A percentile compares a stretch with the other conserved stretches of the same genome.
Conservation (phyloP, 2,113 vertebrate genomes). For the Protobothrops flavoviridis region DNA sequence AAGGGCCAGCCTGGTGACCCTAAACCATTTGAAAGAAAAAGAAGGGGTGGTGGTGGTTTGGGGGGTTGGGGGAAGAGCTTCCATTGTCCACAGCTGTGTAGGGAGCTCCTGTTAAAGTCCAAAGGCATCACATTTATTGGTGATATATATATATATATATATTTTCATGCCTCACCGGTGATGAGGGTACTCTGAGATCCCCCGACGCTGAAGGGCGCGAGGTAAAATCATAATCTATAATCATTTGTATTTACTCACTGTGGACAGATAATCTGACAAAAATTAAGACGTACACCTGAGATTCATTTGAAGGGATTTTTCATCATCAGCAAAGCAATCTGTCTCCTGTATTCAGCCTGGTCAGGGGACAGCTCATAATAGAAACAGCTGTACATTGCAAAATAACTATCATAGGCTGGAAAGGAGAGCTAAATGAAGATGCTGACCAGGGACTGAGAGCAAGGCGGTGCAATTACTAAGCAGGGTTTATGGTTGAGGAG, state of each 20-base stretch:
- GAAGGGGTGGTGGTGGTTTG: slow-evolving; percentile 8
- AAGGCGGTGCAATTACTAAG: neutral
- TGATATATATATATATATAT: slow-evolving; percentile 36
- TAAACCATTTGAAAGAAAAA: slow-evolving; percentile 28
- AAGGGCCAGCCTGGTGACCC: slow-evolving; percentile 61
- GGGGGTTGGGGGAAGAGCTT: slow-evolving; percentile 6
- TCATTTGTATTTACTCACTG: slow-evolving; percentile 40
- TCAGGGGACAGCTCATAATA: neutral
- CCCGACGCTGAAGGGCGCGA: slow-evolving; percentile 47
- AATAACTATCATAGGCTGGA: neutral
- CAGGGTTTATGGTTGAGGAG: neutral
- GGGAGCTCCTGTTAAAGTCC: slow-evolving; percentile 41
- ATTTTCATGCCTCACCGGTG: slow-evolving; percentile 25
- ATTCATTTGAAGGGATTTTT: slow-evolving; percentile 49
- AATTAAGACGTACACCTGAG: slow-evolving; percentile 47
- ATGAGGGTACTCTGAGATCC: slow-evolving; percentile 49
- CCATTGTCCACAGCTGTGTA: slow-evolving; percentile 61
- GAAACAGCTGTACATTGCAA: neutral
- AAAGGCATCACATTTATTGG: slow-evolving; percentile 55
- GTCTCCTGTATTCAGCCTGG: slow-evolving; percentile 26
- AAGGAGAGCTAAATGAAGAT: neutral
- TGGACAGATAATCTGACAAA: slow-evolving; percentile 51
- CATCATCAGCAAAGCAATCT: slow-evolving; percentile 37
- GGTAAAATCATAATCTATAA: slow-evolving; percentile 62
- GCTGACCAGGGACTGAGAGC: neutral